Conservation (phyloP, 2,888 invertebrate genomes). For the Acleris laterana region DNA sequence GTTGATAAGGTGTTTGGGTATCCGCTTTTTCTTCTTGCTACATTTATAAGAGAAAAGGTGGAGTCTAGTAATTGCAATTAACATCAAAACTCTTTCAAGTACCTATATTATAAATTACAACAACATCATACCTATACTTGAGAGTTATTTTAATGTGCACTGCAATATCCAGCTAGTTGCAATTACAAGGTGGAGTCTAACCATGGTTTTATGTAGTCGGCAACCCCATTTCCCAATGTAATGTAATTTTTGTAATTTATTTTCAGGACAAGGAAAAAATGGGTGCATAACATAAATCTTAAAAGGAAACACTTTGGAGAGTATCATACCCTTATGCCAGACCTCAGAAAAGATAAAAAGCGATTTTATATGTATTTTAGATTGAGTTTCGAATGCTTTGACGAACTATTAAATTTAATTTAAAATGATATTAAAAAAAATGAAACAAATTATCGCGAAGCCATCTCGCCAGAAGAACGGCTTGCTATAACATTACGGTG, state of each 20-base stretch:
- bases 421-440: not conserved
- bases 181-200: too few species aligned
- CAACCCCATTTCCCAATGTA: too few species aligned
- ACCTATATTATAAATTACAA: too few species aligned
- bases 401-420: not conserved
- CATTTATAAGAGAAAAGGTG: too few species aligned
- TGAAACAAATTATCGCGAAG: not conserved
- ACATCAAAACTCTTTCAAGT: too few species aligned
- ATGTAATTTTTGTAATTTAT: not conserved
- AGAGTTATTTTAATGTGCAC: too few species aligned
- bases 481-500: not conserved
- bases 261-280: not conserved
- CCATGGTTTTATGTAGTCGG: too few species aligned
- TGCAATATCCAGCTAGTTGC: too few species aligned
- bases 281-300: not conserved
- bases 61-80: too few species aligned
- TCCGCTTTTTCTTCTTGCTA: not conserved
- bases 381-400: not conserved
- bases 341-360: not conserved
- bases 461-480: not conserved
- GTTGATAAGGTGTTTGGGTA: not conserved
- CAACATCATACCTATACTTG: too few species aligned
- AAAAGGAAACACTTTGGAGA: not conserved
- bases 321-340: not conserved
- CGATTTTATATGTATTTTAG: constrained; percentile 2